Conservation (phyloP, 2,888 invertebrate genomes). For the Rhogogaster chlorosoma region DNA sequence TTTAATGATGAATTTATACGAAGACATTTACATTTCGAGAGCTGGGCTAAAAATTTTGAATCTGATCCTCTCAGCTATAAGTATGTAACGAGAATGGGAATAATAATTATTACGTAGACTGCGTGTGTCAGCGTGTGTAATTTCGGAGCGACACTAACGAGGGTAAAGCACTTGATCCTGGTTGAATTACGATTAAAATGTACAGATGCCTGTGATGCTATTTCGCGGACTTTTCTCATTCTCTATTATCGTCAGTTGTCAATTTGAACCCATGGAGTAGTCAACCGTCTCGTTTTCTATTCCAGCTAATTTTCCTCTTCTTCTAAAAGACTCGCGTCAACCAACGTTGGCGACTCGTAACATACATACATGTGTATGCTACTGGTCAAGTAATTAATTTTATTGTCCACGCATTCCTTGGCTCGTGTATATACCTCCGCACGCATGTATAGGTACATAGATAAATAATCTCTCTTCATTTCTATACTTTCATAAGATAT, state of each 20-base stretch:
- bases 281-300: conserved; percentile 18
- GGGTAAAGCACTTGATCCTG: conserved; percentile 72
- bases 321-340: neutral
- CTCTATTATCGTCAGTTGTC: conserved; percentile 28
- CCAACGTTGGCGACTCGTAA: neutral
- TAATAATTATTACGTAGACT: conserved; percentile 67
- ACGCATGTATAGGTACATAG: neutral
- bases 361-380: neutral
- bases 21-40: neutral
- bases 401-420: conserved; percentile 51
- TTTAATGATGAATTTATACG: neutral
- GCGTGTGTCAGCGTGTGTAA: conserved; percentile 51
- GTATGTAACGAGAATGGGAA: conserved; percentile 51
- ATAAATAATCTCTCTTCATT: neutral
- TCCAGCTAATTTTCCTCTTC: conserved; percentile 50
- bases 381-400: conserved; percentile 10
- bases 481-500: neutral
- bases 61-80: neutral
- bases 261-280: neutral
- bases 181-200: conserved; percentile 69
- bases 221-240: conserved; percentile 52
- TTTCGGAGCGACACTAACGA: conserved; percentile 62
- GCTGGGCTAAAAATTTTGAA: neutral
- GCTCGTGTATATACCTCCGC: neutral
- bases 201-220: conserved; percentile 42